Conservation (phyloP, 2,113 vertebrate genomes). For the Proteles cristata region DNA sequence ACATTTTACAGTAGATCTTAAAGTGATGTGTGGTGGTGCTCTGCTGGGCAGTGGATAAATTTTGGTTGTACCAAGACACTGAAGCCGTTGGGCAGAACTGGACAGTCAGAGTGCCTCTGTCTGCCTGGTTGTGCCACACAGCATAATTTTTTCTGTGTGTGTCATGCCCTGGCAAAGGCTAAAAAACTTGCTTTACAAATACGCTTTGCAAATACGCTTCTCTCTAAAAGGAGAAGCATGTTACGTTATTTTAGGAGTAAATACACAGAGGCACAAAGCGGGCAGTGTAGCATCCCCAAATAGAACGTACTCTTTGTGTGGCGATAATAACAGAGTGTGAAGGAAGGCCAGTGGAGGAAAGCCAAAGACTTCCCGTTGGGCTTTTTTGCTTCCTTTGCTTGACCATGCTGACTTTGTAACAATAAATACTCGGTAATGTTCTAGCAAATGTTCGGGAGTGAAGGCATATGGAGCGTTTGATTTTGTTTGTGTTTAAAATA, state of each 20-base stretch:
- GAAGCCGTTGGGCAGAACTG: not conserved
- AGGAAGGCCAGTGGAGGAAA: not conserved
- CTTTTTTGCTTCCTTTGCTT: not conserved
- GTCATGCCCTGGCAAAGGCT: not conserved
- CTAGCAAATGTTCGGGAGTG: conserved; percentile 35
- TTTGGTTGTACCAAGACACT: not conserved
- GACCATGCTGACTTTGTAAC: conserved; percentile 30
- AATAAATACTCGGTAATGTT: conserved; percentile 51
- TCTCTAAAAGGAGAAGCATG: not conserved
- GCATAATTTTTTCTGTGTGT: not conserved
- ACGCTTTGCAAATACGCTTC: no score
- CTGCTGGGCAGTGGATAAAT: not conserved
- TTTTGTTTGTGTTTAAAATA: conserved; percentile 76
- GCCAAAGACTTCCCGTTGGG: not conserved
- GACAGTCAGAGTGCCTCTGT: fast-evolving
- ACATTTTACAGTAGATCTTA: not conserved
- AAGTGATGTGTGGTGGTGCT: not conserved
- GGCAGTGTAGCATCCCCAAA: not conserved
- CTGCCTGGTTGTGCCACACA: not conserved
- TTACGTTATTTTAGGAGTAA: not conserved
- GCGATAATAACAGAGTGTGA: not conserved
- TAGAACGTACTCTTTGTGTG: fast-evolving
- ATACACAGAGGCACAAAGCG: not conserved
- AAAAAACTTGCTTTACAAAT: not conserved
- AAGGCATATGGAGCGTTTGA: conserved; percentile 38